A percentile compares a stretch with the other conserved stretches of the same genome.
These are phyloP conservation scores for Pyxicephalus adspersus DNA, from an alignment of 2,113 vertebrate species.

Conservation along the genomic window DNA sequence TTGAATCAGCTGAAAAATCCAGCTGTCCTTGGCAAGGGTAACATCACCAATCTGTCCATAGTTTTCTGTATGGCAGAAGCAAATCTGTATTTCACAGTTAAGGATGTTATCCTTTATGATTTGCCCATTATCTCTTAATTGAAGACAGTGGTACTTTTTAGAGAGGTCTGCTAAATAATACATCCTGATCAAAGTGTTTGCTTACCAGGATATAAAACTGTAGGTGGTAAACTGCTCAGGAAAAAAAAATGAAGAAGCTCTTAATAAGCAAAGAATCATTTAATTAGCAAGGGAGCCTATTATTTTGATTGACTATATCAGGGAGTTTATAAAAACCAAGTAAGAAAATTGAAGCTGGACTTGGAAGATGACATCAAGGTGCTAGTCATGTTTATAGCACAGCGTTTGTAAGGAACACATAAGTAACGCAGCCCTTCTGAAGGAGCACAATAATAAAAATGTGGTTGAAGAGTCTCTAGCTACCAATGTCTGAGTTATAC, in stretches of 20 bases:
- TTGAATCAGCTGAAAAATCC: too few species aligned
- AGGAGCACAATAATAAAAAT: not conserved
- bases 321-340: not conserved
- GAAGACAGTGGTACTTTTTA: not conserved
- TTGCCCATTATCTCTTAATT: not conserved
- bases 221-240: conserved; percentile 3
- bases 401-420: not conserved
- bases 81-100: too few species aligned
- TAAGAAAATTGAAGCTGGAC: not conserved
- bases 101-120: not conserved
- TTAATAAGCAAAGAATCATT: conserved; percentile 30
- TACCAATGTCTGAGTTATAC: not conserved
- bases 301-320: not conserved
- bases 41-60: too few species aligned
- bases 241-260: conserved; percentile 2
- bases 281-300: not conserved
- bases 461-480: conserved; percentile 13
- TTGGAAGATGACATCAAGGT: conserved; percentile 4
- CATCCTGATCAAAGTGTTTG: not conserved
- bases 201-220: not conserved
- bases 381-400: not conserved
- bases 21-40: too few species aligned
- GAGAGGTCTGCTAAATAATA: not conserved
- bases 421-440: not conserved
- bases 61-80: too few species aligned